Conservation (phyloP, 53 echinoderm and acorn worm species). For the Astropecten irregularis region DNA sequence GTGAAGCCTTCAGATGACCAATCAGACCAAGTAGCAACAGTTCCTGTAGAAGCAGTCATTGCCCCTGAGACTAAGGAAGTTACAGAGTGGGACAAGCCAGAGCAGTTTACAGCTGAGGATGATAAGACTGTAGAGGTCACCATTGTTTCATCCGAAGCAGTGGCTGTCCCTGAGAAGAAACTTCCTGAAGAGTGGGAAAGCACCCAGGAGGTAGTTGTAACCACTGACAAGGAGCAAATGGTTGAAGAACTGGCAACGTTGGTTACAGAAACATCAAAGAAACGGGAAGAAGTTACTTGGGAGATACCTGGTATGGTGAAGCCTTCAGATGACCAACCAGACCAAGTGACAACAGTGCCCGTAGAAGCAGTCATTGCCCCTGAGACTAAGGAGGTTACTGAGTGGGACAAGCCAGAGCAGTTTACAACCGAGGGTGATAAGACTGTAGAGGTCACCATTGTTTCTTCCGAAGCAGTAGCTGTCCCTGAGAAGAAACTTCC, state of each 20-base stretch:
- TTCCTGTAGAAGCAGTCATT: constrained; percentile 51
- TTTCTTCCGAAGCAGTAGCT: constrained; percentile 41
- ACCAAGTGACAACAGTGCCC: constrained; percentile 16
- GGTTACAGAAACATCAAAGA: constrained; percentile 26
- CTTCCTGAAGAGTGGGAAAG: constrained; percentile 46
- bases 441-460: constrained; percentile 4
- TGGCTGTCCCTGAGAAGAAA: constrained; percentile 40
- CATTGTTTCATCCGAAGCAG: constrained; percentile 26
- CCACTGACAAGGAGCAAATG: constrained; percentile 18
- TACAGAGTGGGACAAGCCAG: constrained; percentile 43
- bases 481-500: constrained; percentile 45
- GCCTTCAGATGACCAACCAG: constrained; percentile 8
- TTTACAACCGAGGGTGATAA: background rate
- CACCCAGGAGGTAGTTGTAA: background rate
- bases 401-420: constrained; percentile 54
- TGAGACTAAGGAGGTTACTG: constrained; percentile 18
- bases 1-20: constrained; percentile 8
- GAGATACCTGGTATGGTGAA: constrained; percentile 34
- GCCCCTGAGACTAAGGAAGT: constrained; percentile 24
- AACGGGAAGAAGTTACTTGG: constrained; percentile 29
- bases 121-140: background rate
- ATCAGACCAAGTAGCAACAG: background rate
- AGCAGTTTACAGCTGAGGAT: constrained; percentile 8
- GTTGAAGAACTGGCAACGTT: constrained; percentile 30
- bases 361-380: constrained; percentile 51